Conservation (phyloP, 2,113 vertebrate species). For the Pao palembangensis region DNA sequence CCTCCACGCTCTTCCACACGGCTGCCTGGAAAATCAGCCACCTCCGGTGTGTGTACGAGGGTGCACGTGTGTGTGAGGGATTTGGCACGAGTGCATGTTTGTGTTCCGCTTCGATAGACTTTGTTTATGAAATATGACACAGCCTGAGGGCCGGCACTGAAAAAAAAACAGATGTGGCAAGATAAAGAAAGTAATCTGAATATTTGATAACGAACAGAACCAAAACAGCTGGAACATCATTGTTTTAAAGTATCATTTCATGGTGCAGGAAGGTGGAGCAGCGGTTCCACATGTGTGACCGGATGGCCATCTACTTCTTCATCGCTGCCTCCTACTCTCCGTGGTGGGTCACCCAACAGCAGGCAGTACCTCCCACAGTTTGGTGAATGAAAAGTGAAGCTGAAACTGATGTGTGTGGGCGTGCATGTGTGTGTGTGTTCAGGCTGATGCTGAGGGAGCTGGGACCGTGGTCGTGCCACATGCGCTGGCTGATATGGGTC, state of each 20-base stretch:
- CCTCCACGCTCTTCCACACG: conserved; percentile 88
- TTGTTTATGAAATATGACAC: conserved; percentile 32
- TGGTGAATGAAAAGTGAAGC: background rate
- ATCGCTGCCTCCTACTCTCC: conserved; percentile 89
- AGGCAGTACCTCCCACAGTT: background rate
- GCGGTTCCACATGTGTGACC: conserved; percentile 90
- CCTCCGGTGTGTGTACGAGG: conserved; percentile 69
- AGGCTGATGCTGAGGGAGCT: conserved; percentile 87
- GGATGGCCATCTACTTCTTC: conserved; percentile 96
- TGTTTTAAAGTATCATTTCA: no score
- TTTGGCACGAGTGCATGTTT: conserved; percentile 11
- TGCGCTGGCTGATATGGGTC: conserved; percentile 92
- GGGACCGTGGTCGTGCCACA: conserved; percentile 87
- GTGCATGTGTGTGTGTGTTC: conserved; percentile 20
- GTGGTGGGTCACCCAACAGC: conserved; percentile 78
- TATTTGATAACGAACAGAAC: no score
- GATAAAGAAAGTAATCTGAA: conserved; percentile 8
- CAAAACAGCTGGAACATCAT: no score
- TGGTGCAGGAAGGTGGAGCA: conserved; percentile 81
- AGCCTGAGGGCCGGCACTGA: conserved; percentile 15
- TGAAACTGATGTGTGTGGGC: background rate
- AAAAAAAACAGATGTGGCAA: conserved; percentile 31
- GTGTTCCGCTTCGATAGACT: background rate
- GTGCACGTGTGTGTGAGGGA: conserved; percentile 19
- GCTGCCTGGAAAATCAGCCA: conserved; percentile 91